These are phyloP conservation scores for Lipotes vexillifer DNA, from an alignment of 2,113 vertebrate species.

Conservation along the genomic window DNA sequence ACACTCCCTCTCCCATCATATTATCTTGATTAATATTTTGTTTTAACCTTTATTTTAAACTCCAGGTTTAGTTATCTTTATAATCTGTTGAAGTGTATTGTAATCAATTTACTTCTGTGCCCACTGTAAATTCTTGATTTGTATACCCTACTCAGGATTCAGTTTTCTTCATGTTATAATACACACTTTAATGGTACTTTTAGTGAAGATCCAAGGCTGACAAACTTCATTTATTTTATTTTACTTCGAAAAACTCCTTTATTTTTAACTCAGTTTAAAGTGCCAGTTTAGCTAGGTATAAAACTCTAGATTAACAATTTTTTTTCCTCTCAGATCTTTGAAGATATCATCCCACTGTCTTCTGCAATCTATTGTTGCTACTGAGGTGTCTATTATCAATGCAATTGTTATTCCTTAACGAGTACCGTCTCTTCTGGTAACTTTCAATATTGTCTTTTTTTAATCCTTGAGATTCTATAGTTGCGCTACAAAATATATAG, in stretches of 20 bases:
- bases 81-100: background rate
- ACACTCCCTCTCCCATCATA: background rate
- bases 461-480: background rate
- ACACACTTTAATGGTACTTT: background rate
- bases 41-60: background rate
- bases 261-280: background rate
- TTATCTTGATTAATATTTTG: conserved; percentile 4
- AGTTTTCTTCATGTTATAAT: background rate
- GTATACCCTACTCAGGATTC: background rate
- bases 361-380: background rate
- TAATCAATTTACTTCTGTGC: conserved; percentile 6
- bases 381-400: background rate
- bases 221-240: background rate
- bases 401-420: background rate
- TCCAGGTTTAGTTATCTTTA: background rate
- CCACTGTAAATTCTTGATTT: background rate
- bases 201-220: background rate
- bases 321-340: background rate
- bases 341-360: background rate
- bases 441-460: background rate
- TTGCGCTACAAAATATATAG: background rate
- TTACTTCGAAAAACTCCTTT: background rate
- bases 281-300: background rate
- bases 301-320: background rate
- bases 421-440: background rate